These are phyloP conservation scores for Lepetodrilus schrolli DNA, from an alignment of 2,888 invertebrate genomes.

Conservation along the genomic window DNA sequence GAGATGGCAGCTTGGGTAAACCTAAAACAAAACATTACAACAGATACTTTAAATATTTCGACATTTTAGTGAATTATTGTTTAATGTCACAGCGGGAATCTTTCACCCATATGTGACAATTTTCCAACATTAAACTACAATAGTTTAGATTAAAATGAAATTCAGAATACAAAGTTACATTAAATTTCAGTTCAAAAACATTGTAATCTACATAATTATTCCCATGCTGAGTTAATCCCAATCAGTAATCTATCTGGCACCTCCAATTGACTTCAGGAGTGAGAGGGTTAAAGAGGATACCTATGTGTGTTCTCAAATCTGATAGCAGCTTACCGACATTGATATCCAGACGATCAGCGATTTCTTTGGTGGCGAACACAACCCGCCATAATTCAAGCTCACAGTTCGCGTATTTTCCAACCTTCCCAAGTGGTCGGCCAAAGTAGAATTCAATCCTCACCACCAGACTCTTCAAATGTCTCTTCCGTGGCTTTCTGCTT, in stretches of 20 bases:
- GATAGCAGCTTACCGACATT: slow-evolving; percentile 34
- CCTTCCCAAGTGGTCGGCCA: neutral
- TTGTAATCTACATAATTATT: too few species aligned
- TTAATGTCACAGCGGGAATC: too few species aligned
- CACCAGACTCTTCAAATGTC: slow-evolving; percentile 4
- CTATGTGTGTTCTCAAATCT: neutral
- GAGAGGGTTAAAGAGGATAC: neutral
- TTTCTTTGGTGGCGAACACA: slow-evolving; percentile 37
- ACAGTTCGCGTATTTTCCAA: slow-evolving; percentile 25
- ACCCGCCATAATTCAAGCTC: slow-evolving; percentile 39
- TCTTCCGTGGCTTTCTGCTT: neutral
- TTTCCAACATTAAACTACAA: too few species aligned
- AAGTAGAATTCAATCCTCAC: neutral
- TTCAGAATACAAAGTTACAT: too few species aligned
- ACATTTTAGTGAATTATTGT: too few species aligned
- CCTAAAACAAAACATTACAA: slow-evolving; percentile 31
- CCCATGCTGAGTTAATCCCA: too few species aligned
- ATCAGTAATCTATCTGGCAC: too few species aligned
- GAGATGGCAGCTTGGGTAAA: slow-evolving; percentile 36
- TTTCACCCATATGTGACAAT: too few species aligned
- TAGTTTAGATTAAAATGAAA: too few species aligned
- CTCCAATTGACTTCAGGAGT: neutral
- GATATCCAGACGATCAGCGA: slow-evolving; percentile 36
- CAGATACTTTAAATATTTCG: too few species aligned
- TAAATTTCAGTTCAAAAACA: too few species aligned